phyloP scores from a whole-genome alignment of 37 sponge, comb jelly and placozoan species.

The Aplysina aerophoba region DNA sequence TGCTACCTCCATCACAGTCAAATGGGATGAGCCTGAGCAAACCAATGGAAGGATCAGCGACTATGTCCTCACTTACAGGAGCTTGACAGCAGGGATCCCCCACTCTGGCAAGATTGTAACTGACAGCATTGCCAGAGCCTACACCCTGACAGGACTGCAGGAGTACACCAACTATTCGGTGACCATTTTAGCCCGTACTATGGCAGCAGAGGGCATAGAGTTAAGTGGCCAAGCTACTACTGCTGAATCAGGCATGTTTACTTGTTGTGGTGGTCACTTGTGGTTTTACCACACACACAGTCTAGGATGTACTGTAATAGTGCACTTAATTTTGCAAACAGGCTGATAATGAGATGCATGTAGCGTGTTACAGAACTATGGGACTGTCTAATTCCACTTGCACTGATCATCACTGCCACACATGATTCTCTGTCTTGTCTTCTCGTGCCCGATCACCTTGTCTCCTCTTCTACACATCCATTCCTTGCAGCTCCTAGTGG shows the following conservation, averaged over 20 bases:
- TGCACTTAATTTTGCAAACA: too few relatives aligned
- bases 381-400: too few relatives aligned
- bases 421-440: background rate
- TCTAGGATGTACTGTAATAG: too few relatives aligned
- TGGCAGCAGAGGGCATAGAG: constrained; percentile 4
- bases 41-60: constrained; percentile 10
- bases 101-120: background rate
- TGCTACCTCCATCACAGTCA: constrained; percentile 6
- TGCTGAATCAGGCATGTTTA: background rate
- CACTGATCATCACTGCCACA: too few relatives aligned
- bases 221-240: background rate
- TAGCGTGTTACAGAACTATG: too few relatives aligned
- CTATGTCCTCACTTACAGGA: background rate
- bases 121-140: background rate
- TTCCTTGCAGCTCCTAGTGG: too few relatives aligned
- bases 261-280: too few relatives aligned
- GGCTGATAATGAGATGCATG: too few relatives aligned
- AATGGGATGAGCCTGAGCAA: background rate
- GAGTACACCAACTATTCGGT: constrained; percentile 5
- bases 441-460: too few relatives aligned
- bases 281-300: too few relatives aligned
- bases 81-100: background rate
- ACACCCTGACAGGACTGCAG: background rate
- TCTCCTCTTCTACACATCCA: too few relatives aligned
- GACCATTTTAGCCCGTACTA: background rate